Evolutionary conservation across 2,888 invertebrate species (phyloP), one percentile per base, ranked within the genome.

Genomic region (Argyra leucocephala): DNA sequence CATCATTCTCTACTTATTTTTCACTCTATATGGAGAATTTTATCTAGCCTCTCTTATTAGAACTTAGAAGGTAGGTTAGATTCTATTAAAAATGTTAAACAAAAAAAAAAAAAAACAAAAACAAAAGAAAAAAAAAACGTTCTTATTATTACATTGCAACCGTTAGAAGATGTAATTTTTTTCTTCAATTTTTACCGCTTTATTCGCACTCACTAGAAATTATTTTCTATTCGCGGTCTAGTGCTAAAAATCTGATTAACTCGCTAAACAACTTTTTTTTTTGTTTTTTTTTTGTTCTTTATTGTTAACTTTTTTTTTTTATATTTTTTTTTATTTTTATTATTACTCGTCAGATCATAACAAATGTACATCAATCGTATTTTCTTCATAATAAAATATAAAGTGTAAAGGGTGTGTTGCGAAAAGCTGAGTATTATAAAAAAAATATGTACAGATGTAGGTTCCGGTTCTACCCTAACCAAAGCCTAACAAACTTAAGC

Each of bases 221-320:
- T 21, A 6, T 22, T 58, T 22, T 58, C 7, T 58, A 58, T 59
- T 61, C 61, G 61, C 61, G 61, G 61, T 61, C 31, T 61, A 61
- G 31, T 61, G 31, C 31, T 61, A 61, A 61, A 61, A 61, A 31
- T 61, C 61, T 26, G 24, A 61, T 61, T 61, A 31, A 61, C 61
- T 61, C 9, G 61, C 61, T 61, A 61, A 61, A 61, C 61, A 61
- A 61, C 61, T 61, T 61, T 61, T 60, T 24, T 21, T 61, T 48
- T 48, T 48, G 18, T 48, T 48, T 48, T 48, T 48, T 48, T 48
- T 48, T 48, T 18, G 1, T 48, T 48, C 4, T 48, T 31, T 31
- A 31, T 5, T 31, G 31, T 31, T n/a, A n/a, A n/a, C n/a, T n/a
- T n/a, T n/a, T n/a, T n/a, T n/a, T n/a, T n/a, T n/a, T 31, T 31